Percentiles rank a stretch among this genome's conserved stretches.
phyloP scores from a whole-genome alignment of 2,797 vertebrate species.

The Ateles fusciceps region DNA sequence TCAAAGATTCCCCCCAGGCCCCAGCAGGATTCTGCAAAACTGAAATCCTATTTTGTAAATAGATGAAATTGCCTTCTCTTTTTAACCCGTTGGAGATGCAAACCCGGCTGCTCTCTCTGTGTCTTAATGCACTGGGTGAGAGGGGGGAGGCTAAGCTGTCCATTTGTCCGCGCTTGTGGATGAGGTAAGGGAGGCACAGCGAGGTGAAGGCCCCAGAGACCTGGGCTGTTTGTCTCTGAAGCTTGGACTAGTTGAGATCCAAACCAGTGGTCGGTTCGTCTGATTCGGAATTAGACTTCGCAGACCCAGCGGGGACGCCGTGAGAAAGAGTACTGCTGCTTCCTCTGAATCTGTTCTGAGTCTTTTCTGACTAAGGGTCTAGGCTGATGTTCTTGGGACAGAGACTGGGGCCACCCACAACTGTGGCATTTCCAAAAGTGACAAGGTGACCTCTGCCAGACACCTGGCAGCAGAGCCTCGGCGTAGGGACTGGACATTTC shows the following conservation, averaged over 20 bases:
- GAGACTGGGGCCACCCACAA: background rate
- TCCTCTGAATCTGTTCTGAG: background rate
- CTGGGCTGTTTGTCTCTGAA: background rate
- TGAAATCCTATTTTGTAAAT: slow-evolving; percentile 75
- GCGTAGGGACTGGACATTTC: too few relatives aligned
- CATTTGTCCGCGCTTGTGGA: accelerated
- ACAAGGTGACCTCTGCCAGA: background rate
- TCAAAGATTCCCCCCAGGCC: slow-evolving; percentile 78
- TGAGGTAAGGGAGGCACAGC: accelerated
- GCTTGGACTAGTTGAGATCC: background rate
- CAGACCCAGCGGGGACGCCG: accelerated
- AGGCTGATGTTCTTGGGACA: background rate
- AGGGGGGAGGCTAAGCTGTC: background rate
- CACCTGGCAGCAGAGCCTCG: background rate
- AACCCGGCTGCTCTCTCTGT: background rate
- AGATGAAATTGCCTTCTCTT: slow-evolving; percentile 52
- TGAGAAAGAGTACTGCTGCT: accelerated
- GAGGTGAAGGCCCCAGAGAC: background rate
- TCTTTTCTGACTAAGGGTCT: background rate
- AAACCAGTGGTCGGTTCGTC: background rate
- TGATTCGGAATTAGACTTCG: background rate
- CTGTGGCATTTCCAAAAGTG: background rate
- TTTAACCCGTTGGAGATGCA: slow-evolving; percentile 26
- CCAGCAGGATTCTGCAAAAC: slow-evolving; percentile 65
- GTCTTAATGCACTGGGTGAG: background rate